Conservation (phyloP, 1,140 invertebrate genomes). For the Drosophila subpulchrella region DNA sequence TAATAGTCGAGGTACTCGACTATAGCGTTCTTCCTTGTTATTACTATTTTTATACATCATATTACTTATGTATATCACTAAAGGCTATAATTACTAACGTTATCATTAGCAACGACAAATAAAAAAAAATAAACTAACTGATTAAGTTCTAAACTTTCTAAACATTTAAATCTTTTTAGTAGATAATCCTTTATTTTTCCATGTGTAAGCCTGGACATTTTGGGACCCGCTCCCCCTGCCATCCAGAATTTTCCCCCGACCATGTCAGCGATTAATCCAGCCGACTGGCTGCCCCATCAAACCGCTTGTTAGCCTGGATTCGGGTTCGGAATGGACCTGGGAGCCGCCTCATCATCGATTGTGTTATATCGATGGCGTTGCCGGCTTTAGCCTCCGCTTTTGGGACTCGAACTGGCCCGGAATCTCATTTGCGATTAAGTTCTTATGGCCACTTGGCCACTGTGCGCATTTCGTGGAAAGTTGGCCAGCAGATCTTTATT, state of each 20-base stretch:
- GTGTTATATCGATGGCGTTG: slow-evolving; percentile 84
- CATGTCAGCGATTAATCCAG: slow-evolving; percentile 82
- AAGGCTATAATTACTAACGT: no score
- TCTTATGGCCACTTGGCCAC: slow-evolving; percentile 72
- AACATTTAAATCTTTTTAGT: background rate
- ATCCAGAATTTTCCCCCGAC: slow-evolving; percentile 37
- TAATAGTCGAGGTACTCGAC: no score
- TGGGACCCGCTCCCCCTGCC: slow-evolving; percentile 16
- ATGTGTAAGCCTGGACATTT: slow-evolving; percentile 17
- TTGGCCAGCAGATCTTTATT: slow-evolving; percentile 83
- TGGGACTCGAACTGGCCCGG: slow-evolving; percentile 36
- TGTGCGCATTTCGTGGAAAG: slow-evolving; percentile 74
- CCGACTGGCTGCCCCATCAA: slow-evolving; percentile 68
- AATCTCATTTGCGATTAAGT: slow-evolving; percentile 83
- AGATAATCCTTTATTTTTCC: background rate
- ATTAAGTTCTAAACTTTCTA: no score
- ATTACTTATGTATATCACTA: no score
- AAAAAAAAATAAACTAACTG: no score
- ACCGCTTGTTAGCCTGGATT: slow-evolving; percentile 60
- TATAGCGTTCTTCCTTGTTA: no score
- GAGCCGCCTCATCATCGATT: slow-evolving; percentile 72
- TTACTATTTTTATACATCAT: no score
- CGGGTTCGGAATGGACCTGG: slow-evolving; percentile 29
- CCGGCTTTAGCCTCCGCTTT: slow-evolving; percentile 28
- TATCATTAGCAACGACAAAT: no score